Conservation (phyloP, 1,140 invertebrate species). For the Drosophila persimilis region DNA sequence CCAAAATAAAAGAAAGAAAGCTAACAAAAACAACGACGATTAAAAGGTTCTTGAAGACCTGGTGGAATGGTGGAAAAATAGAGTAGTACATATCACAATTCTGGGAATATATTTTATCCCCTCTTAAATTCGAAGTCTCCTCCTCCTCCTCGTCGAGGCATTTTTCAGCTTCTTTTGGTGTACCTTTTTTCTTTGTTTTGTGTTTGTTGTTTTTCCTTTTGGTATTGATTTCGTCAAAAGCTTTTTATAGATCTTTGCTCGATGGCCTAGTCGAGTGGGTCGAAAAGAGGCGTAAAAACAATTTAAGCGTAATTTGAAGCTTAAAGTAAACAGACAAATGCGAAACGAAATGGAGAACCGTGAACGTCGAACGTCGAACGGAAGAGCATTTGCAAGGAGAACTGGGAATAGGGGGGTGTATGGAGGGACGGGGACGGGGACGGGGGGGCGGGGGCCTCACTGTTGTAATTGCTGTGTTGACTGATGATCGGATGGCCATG, state of each 20-base stretch:
- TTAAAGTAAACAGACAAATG: slow-evolving; percentile 66
- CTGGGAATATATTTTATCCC: too few species aligned
- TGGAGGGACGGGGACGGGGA: too few species aligned
- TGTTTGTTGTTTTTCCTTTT: slow-evolving; percentile 10
- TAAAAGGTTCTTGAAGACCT: too few species aligned
- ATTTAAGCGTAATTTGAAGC: slow-evolving; percentile 79
- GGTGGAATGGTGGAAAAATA: too few species aligned
- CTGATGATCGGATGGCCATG: slow-evolving; percentile 54
- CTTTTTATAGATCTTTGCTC: slow-evolving; percentile 58
- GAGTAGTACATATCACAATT: too few species aligned
- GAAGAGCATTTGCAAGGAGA: slow-evolving; percentile 1
- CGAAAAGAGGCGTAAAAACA: slow-evolving; percentile 68
- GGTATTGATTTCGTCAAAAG: slow-evolving; percentile 47
- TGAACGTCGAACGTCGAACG: background rate
- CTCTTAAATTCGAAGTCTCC: too few species aligned
- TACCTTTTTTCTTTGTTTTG: background rate
- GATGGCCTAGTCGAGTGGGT: slow-evolving; percentile 15
- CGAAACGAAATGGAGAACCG: background rate
- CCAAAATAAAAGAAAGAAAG: too few species aligned
- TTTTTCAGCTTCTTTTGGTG: background rate
- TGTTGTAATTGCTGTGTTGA: slow-evolving; percentile 56
- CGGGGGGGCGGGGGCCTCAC: slow-evolving; percentile 3
- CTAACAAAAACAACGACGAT: too few species aligned
- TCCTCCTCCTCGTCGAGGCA: too few species aligned
- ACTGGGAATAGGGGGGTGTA: too few species aligned